A percentile compares a stretch with the other conserved stretches of the same genome.
phyloP scores from a whole-genome alignment of 2,113 vertebrate species.

The Ahaetulla prasina region DNA sequence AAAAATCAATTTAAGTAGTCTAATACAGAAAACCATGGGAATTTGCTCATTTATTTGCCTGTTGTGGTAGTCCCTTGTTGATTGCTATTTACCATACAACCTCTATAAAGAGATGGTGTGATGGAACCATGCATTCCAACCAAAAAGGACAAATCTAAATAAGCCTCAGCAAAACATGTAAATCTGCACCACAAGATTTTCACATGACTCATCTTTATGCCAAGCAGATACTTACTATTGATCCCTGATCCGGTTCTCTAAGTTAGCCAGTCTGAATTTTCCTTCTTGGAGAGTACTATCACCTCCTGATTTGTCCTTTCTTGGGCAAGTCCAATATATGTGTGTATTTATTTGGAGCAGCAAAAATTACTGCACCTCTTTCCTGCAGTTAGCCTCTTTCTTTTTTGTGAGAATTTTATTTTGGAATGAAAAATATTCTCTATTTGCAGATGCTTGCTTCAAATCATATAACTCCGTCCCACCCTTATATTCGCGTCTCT shows the following conservation, averaged over 20 bases:
- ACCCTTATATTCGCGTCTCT: constrained; percentile 66
- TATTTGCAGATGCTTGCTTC: constrained; percentile 77
- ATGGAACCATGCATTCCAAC: not conserved
- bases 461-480: constrained; percentile 68
- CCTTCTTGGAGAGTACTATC: not conserved
- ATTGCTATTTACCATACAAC: not conserved
- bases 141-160: not conserved
- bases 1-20: not conserved
- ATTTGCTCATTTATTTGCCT: not conserved
- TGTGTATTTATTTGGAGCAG: not conserved
- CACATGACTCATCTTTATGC: not conserved
- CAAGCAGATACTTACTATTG: not conserved
- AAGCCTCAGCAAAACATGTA: not conserved
- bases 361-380: not conserved
- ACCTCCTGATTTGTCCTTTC: not conserved
- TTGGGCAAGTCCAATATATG: not conserved
- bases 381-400: no score
- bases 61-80: not conserved
- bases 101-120: not conserved
- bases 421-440: not conserved
- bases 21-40: not conserved
- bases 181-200: not conserved
- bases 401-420: rapidly evolving
- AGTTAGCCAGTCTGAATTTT: not conserved
- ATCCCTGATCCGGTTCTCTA: not conserved